These are phyloP conservation scores for Aegotheles bennettii DNA, from an alignment of 2,113 vertebrate genomes.

Conservation along the genomic window DNA sequence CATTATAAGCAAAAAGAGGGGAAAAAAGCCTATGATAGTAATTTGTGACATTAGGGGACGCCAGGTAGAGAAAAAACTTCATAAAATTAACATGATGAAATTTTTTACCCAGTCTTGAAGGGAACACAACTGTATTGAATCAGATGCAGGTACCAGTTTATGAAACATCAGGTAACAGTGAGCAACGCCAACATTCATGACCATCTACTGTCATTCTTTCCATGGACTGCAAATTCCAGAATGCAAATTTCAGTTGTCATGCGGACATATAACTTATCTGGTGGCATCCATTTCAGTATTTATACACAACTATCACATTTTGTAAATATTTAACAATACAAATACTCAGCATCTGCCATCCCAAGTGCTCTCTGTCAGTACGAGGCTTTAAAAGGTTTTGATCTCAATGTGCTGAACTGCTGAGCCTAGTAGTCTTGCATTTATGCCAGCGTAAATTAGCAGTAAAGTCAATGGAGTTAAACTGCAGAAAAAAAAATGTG, in stretches of 20 bases:
- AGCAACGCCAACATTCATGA: conserved; percentile 25
- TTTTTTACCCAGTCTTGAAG: not conserved
- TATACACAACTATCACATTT: not conserved
- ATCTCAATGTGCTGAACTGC: not conserved
- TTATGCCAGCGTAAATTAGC: conserved; percentile 13
- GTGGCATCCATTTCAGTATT: not conserved
- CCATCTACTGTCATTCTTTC: conserved; percentile 37
- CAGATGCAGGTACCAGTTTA: not conserved
- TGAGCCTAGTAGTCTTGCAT: not conserved
- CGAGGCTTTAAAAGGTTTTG: conserved; percentile 41
- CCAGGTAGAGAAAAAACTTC: not conserved
- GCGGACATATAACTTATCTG: not conserved
- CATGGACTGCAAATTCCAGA: not conserved
- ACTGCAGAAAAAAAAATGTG: not conserved
- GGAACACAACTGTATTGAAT: conserved; percentile 15
- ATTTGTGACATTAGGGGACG: not conserved
- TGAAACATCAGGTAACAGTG: conserved; percentile 1
- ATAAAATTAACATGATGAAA: not conserved
- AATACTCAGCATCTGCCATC: conserved; percentile 10
- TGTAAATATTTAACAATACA: not conserved
- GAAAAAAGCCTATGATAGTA: not conserved
- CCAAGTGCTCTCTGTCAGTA: not conserved
- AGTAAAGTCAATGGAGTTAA: conserved; percentile 5
- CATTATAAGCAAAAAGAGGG: not conserved
- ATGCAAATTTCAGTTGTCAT: conserved; percentile 18